Evolutionary conservation across 2,888 invertebrate species (phyloP).

Genomic region (Apoderus coryli): DNA sequence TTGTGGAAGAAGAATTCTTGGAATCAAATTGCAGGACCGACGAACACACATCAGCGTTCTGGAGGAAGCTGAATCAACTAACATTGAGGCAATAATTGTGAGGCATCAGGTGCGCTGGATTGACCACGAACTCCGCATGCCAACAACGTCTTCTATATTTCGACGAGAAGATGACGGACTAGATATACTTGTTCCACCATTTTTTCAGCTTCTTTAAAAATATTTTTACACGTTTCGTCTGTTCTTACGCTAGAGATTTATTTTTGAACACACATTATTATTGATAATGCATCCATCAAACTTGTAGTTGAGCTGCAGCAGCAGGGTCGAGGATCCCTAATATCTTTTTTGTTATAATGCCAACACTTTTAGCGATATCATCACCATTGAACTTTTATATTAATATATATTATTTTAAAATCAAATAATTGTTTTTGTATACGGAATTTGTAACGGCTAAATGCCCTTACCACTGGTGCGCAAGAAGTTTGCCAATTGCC

Average conservation of each 20-base stretch:
- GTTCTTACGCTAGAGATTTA: slow-evolving; percentile 4
- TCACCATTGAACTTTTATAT: no score
- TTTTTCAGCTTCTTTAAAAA: slow-evolving; percentile 2
- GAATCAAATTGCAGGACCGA: no score
- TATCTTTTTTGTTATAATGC: slow-evolving; percentile 6
- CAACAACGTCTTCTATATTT: no score
- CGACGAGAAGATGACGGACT: slow-evolving; percentile 2
- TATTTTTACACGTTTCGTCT: slow-evolving; percentile 6
- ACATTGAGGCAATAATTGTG: no score
- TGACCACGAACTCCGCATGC: no score
- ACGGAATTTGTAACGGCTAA: slow-evolving; percentile 1
- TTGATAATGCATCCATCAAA: slow-evolving; percentile 5
- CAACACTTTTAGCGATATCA: slow-evolving; percentile 7
- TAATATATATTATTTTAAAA: slow-evolving; percentile 5
- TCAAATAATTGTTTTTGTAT: slow-evolving; percentile 5
- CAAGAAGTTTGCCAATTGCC: slow-evolving; percentile 1
- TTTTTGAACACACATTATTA: slow-evolving; percentile 5
- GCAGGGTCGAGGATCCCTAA: slow-evolving; percentile 5
- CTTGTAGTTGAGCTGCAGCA: slow-evolving; percentile 5
- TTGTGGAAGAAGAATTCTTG: no score
- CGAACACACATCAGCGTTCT: no score
- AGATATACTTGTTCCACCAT: slow-evolving; percentile 1
- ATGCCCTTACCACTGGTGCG: slow-evolving; percentile 4
- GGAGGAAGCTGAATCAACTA: no score
- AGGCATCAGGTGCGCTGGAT: no score